phyloP scores from a whole-genome alignment of 1,140 invertebrate species.

The Diuraphis noxia region DNA sequence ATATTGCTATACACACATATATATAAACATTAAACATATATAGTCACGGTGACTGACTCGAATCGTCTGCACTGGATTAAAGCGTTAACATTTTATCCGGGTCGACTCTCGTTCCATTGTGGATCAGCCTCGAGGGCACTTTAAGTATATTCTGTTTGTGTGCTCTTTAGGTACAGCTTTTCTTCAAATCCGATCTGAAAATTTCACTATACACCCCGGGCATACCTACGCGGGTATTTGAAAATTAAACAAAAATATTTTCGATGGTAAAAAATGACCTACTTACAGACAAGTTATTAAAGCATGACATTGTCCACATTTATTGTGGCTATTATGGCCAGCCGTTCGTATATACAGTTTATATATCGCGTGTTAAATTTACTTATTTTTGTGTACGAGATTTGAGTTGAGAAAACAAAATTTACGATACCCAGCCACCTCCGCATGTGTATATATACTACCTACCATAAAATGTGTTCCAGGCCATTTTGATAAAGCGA shows the following conservation, averaged over 20 bases:
- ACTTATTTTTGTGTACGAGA: neutral
- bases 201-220: neutral
- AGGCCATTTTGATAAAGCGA: neutral
- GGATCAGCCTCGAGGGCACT: neutral
- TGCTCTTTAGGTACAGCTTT: neutral
- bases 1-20: too few relatives aligned
- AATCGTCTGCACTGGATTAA: neutral
- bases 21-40: too few relatives aligned
- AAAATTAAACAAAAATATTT: neutral
- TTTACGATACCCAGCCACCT: neutral
- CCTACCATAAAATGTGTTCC: neutral
- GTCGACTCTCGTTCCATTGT: neutral
- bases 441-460: too few relatives aligned
- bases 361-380: neutral
- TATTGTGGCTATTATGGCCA: accelerated
- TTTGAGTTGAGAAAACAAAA: neutral
- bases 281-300: neutral
- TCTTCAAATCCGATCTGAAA: neutral
- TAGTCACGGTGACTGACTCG: neutral
- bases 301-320: neutral
- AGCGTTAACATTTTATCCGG: neutral
- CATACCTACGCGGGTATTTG: neutral
- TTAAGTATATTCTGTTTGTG: neutral
- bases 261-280: neutral
- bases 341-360: neutral